Percentiles rank a stretch among this genome's conserved stretches.
phyloP scores from a whole-genome alignment of 2,797 vertebrate species.

The Cebuella pygmaea region DNA sequence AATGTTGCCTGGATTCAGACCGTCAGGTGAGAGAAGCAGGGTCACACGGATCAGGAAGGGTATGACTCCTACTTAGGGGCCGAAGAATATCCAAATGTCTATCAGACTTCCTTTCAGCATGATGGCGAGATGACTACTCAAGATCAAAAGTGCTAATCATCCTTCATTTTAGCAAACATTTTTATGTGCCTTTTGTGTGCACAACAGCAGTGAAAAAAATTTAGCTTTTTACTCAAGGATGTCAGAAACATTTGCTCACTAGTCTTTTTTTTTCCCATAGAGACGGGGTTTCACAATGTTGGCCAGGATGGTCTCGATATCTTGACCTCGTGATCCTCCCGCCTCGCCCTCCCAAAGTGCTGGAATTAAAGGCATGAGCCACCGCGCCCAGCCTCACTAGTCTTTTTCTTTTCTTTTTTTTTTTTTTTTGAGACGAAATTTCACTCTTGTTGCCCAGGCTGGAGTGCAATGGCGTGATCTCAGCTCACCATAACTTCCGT shows the following conservation, averaged over 20 bases:
- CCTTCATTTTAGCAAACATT: background rate
- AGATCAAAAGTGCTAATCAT: background rate
- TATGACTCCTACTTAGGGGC: background rate
- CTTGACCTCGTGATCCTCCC: too few species aligned
- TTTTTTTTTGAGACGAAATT: too few species aligned
- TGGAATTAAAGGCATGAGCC: too few species aligned
- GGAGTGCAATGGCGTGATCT: too few species aligned
- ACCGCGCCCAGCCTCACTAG: background rate
- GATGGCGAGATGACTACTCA: background rate
- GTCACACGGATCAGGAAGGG: background rate
- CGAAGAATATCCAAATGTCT: background rate
- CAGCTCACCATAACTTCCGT: too few species aligned
- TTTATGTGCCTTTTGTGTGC: background rate
- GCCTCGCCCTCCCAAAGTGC: too few species aligned
- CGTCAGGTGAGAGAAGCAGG: background rate
- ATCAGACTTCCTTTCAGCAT: background rate
- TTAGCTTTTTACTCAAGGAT: conserved; percentile 3
- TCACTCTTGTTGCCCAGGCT: too few species aligned
- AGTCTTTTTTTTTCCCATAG: too few species aligned
- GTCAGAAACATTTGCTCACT: background rate
- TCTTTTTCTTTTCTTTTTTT: too few species aligned
- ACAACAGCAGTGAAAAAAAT: background rate
- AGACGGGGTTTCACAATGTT: too few species aligned
- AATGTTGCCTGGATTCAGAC: background rate
- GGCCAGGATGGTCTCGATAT: too few species aligned